Base-by-base conservation (phyloP, 2,113 vertebrate species). In the Poeciliopsis retropinna region DNA sequence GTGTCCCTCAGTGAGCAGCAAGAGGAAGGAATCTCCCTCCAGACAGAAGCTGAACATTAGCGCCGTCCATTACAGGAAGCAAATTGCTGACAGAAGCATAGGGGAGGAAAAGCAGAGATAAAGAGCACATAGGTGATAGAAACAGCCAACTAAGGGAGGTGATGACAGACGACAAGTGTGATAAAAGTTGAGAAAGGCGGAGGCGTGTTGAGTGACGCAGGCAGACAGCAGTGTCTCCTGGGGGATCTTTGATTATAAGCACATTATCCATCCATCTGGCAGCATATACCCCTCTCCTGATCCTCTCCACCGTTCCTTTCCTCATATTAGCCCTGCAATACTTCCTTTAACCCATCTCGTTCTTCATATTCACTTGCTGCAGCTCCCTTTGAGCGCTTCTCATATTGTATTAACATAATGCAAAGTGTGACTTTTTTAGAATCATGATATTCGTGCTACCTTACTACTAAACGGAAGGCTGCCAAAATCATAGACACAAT, bases 211-310 rank as follows among this genome's bases (percentile, higher is more conserved):
- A 85, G 85, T 81, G 79, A 88, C 85, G 80, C 57, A 81, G 71
- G 12, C 62, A 84, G 80, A 84, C 78, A 77, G 70, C 32, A 66
- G 72, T 27, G 75, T 80, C 78, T 87, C 86, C 79, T 73, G 67
- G 37, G 81, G 71, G 82, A 83, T 79, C 78, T 79, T 69, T 7
- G 87, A 67, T 86, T 75, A 83, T 82, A 76, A 84, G 87, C 80
- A 85, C 81, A 85, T 88, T 78, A 88, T 85, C 86, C 79, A 74
- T 74, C 87, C 79, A 85, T 89, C 86, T 87, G 81, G 88, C 75
- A 73, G 62, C 2, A 60, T 63, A 64, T 44, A 64, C 62, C 75
- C 65, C 79, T 80, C 72, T 74, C 63, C 79, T 60, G 62, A 75
- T 68, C 57, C 31, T 54, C 61, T 63, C 61, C 54, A 69, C n/a